Conservation (phyloP, 1,140 invertebrate genomes). For the Tetramorium simillimum region DNA sequence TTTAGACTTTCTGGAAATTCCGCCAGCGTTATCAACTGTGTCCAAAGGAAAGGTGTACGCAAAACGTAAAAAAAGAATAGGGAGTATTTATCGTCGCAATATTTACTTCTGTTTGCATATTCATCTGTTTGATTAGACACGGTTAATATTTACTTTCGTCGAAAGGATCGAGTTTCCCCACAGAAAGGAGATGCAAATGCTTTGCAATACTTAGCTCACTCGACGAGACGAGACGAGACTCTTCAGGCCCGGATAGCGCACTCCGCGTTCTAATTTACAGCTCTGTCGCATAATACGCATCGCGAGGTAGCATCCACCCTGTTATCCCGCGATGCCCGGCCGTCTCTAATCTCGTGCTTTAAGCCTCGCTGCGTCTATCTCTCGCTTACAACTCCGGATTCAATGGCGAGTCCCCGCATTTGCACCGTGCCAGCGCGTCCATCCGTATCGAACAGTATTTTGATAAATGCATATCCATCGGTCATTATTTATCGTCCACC, state of each 20-base stretch:
- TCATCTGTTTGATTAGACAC: slow-evolving; percentile 28
- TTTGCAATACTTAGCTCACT: neutral
- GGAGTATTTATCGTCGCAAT: slow-evolving; percentile 22
- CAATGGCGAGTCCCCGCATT: neutral
- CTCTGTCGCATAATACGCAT: neutral
- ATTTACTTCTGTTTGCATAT: slow-evolving; percentile 16
- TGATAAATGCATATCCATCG: slow-evolving; percentile 40
- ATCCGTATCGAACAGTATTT: slow-evolving; percentile 43
- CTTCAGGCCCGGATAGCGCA: neutral
- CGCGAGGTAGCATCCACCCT: neutral
- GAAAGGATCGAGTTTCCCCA: neutral
- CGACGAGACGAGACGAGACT: neutral
- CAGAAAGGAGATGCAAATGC: neutral
- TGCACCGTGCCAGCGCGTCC: neutral
- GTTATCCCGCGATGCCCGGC: neutral
- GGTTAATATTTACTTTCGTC: slow-evolving; percentile 36
- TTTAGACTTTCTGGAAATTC: neutral
- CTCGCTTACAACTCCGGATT: neutral
- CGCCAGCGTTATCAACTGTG: neutral
- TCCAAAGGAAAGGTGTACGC: neutral
- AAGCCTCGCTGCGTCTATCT: neutral
- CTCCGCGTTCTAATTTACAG: slow-evolving; percentile 13
- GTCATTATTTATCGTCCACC: slow-evolving; percentile 47
- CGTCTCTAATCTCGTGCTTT: neutral
- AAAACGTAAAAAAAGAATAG: neutral